These are phyloP conservation scores for Drosophila repleta DNA, from an alignment of 1,140 invertebrate genomes.

Conservation along the genomic window DNA sequence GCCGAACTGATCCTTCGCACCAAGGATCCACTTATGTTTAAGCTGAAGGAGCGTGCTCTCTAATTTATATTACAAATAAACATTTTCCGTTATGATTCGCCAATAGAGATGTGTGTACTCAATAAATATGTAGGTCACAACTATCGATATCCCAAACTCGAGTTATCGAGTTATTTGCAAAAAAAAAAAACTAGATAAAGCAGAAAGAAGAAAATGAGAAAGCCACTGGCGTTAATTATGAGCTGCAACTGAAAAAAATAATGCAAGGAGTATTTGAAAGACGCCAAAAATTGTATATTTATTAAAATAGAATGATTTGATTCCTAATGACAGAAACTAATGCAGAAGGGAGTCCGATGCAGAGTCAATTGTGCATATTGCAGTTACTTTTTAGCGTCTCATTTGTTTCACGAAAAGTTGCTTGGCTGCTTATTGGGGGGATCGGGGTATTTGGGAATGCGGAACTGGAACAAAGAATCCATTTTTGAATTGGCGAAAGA, in stretches of 20 bases:
- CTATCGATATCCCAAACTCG: not conserved
- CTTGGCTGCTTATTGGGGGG: not conserved
- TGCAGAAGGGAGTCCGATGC: not conserved
- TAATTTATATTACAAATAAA: conserved; percentile 4
- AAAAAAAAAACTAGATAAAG: too few relatives aligned
- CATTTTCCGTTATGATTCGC: not conserved
- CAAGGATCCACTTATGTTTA: conserved; percentile 76
- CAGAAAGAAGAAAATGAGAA: too few relatives aligned
- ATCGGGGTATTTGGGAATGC: not conserved
- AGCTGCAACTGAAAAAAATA: not conserved
- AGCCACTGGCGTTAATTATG: too few relatives aligned
- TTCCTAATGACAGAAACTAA: not conserved
- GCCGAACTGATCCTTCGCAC: conserved; percentile 85
- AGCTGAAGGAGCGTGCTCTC: conserved; percentile 61
- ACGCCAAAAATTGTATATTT: not conserved
- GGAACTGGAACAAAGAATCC: conserved; percentile 3
- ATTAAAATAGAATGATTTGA: not conserved
- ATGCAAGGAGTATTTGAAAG: not conserved
- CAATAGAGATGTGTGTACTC: not conserved
- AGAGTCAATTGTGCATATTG: not conserved
- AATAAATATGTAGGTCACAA: not conserved
- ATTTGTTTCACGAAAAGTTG: not conserved
- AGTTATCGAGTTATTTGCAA: conserved; percentile 1
- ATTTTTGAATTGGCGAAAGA: conserved; percentile 2
- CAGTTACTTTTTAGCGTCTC: not conserved